These are phyloP conservation scores for Tipula vernalis DNA, from an alignment of 2,888 invertebrate species.

Conservation along the genomic window DNA sequence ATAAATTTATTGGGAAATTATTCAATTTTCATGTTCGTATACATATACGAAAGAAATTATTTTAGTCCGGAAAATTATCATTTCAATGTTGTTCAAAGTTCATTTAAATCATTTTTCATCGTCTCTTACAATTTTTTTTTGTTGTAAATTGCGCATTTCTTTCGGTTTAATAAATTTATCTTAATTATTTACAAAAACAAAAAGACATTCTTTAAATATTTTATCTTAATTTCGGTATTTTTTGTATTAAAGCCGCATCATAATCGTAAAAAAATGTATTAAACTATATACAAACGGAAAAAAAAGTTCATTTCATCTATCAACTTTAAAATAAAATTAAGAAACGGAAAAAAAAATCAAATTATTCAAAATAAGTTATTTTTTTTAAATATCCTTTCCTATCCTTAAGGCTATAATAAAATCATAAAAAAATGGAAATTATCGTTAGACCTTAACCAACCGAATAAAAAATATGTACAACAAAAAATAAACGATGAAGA, in stretches of 20 bases:
- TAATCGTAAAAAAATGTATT: neutral
- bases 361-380: conserved; percentile 4
- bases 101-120: neutral
- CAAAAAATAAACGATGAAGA: neutral
- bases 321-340: conserved; percentile 4
- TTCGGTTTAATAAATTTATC: neutral
- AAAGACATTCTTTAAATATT: neutral
- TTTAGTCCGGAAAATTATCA: neutral
- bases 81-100: neutral
- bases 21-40: neutral
- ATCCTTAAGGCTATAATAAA: neutral
- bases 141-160: neutral
- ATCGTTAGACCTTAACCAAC: conserved; percentile 4
- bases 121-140: neutral
- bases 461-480: neutral
- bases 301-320: neutral
- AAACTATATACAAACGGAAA: neutral
- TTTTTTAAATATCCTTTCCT: neutral
- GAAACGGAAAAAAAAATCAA: neutral
- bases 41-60: neutral
- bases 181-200: neutral
- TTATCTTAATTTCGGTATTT: neutral
- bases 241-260: neutral
- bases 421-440: neutral
- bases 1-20: neutral